Conservation (phyloP, 2,888 invertebrate genomes). For the Quadroppia sp. region DNA sequence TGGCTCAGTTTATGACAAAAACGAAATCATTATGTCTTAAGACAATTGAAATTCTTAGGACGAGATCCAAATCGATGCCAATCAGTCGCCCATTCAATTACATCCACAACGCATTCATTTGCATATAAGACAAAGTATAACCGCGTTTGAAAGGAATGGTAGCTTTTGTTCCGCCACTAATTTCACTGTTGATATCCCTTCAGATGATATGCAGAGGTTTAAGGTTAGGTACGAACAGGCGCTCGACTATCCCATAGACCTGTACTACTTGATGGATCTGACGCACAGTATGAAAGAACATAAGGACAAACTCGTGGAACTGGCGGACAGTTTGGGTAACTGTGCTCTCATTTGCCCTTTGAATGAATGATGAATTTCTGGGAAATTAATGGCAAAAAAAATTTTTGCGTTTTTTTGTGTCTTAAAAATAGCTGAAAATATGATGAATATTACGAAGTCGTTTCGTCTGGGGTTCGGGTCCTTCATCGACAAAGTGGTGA, state of each 20-base stretch:
- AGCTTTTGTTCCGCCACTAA: too few relatives aligned
- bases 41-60: conserved; percentile 50
- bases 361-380: too few relatives aligned
- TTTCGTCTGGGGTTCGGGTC: conserved; percentile 89
- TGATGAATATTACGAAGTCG: conserved; percentile 85
- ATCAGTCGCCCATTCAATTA: conserved; percentile 45
- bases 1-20: too few relatives aligned
- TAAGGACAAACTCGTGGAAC: conserved; percentile 80
- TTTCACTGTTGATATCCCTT: too few relatives aligned
- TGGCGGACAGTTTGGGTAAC: conserved; percentile 52
- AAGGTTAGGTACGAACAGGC: conserved; percentile 62
- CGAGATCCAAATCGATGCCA: conserved; percentile 58
- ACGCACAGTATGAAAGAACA: conserved; percentile 99
- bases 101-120: conserved; percentile 46
- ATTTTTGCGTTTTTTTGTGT: too few relatives aligned
- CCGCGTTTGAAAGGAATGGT: too few relatives aligned
- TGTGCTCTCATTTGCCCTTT: too few relatives aligned
- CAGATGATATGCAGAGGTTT: conserved; percentile 60
- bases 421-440: conserved; percentile 56
- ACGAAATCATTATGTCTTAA: too few relatives aligned
- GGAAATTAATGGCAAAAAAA: too few relatives aligned
- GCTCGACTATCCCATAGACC: conserved; percentile 92
- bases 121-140: conserved; percentile 44
- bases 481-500: conserved; percentile 91
- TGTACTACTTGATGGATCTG: conserved; percentile 98